These are phyloP conservation scores for Meloidogyne hapla DNA, from an alignment of 1,140 invertebrate genomes.

Conservation along the genomic window DNA sequence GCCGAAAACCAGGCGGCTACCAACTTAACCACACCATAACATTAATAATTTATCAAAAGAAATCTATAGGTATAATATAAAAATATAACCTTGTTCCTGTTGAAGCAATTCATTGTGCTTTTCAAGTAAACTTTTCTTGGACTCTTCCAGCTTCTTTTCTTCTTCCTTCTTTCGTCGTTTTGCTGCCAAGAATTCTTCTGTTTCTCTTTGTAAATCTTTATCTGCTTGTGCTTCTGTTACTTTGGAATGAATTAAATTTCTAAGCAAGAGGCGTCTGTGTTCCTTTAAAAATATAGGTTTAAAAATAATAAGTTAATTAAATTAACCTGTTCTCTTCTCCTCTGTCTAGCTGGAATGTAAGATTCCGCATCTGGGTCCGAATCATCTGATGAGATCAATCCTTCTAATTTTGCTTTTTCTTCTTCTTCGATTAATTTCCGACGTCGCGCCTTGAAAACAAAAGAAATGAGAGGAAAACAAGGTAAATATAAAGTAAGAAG, in stretches of 20 bases:
- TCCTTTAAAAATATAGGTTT: conserved; percentile 37
- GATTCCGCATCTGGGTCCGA: conserved; percentile 36
- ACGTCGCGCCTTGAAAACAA: conserved; percentile 27
- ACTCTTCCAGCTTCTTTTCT: conserved; percentile 57
- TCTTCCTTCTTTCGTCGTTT: conserved; percentile 57
- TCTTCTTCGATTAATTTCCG: conserved; percentile 47
- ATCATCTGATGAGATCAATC: conserved; percentile 44
- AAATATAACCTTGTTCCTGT: conserved; percentile 47
- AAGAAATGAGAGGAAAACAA: not conserved
- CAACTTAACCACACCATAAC: conserved; percentile 73
- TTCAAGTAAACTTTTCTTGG: conserved; percentile 60
- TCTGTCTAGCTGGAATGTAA: conserved; percentile 45
- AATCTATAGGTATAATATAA: not conserved
- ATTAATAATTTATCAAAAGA: conserved; percentile 26
- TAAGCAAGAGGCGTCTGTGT: conserved; percentile 51
- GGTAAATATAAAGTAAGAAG: too few species aligned
- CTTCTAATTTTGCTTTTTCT: conserved; percentile 32
- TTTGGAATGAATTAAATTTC: conserved; percentile 47
- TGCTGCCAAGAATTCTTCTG: conserved; percentile 49
- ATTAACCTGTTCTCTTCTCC: conserved; percentile 49
- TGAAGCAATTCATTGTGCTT: conserved; percentile 61
- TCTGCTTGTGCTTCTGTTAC: conserved; percentile 45
- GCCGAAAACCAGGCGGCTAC: too few species aligned
- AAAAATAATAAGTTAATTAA: conserved; percentile 16
- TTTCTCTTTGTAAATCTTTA: conserved; percentile 34